Evolutionary conservation across 2,888 invertebrate species (phyloP).

Genomic region (Pediacus dermestoides): DNA sequence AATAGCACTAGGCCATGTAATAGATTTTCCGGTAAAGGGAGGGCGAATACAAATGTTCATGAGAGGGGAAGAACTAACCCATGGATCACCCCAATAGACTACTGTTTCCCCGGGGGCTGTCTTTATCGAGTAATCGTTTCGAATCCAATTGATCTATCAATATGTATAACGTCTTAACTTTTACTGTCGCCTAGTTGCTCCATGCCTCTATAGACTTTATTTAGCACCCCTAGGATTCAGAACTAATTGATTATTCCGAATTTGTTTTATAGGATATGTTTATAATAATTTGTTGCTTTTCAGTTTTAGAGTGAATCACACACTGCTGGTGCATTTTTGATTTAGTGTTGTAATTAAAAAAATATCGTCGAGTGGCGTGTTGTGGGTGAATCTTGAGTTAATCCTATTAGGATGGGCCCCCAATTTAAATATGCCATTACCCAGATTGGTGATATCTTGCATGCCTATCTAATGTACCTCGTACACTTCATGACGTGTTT

Average conservation of each 20-base stretch:
- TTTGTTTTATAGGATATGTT: constrained; percentile 20
- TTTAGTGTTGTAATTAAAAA: constrained; percentile 22
- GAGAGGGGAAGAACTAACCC: constrained; percentile 34
- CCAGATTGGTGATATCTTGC: constrained; percentile 37
- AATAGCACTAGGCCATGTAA: constrained; percentile 35
- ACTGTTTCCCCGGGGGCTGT: constrained; percentile 38
- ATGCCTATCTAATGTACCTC: constrained; percentile 35
- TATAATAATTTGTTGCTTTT: no score
- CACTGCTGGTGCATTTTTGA: not conserved
- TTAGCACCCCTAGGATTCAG: constrained; percentile 30
- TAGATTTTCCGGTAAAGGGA: constrained; percentile 37
- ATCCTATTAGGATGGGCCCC: constrained; percentile 22
- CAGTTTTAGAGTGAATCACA: no score
- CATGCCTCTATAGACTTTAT: constrained; percentile 20
- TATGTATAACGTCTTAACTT: constrained; percentile 51
- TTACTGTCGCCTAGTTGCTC: constrained; percentile 32
- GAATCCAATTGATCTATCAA: constrained; percentile 52
- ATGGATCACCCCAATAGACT: constrained; percentile 43
- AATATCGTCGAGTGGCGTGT: constrained; percentile 23
- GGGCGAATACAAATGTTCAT: constrained; percentile 38
- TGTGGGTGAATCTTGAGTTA: constrained; percentile 21
- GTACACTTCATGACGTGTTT: no score
- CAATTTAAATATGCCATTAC: constrained; percentile 41
- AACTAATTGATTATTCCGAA: constrained; percentile 29
- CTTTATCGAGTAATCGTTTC: constrained; percentile 50